Evolutionary conservation across 2,888 invertebrate species (phyloP).

Genomic region (Apodemia duryi): DNA sequence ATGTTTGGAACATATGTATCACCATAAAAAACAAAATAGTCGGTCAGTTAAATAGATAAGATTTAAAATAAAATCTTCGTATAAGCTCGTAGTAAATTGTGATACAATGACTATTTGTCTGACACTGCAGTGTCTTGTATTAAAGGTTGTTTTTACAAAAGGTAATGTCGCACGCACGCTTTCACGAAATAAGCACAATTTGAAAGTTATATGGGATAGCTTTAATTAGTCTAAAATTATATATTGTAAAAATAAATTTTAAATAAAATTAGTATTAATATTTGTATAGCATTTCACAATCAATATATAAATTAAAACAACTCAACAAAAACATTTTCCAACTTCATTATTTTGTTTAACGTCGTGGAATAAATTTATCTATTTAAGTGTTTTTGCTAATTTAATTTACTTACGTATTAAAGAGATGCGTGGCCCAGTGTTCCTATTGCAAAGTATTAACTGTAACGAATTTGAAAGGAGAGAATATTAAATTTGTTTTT

Average conservation of each 20-base stretch:
- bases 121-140: conserved; percentile 14
- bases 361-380: no score
- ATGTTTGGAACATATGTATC: background rate
- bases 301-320: background rate
- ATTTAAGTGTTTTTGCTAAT: no score
- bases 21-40: background rate
- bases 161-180: conserved; percentile 40
- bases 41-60: background rate
- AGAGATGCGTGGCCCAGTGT: no score
- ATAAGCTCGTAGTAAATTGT: conserved; percentile 17
- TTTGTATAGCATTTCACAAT: conserved; percentile 6
- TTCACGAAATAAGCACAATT: conserved; percentile 62
- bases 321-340: background rate
- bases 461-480: no score
- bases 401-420: no score
- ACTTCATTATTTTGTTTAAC: no score
- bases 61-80: conserved; percentile 17
- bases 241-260: conserved; percentile 14
- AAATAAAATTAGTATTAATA: background rate
- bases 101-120: conserved; percentile 14
- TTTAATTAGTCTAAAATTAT: conserved; percentile 69
- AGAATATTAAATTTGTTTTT: no score
- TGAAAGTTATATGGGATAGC: conserved; percentile 77
- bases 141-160: conserved; percentile 10
- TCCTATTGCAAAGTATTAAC: no score